Percentiles rank a stretch among this genome's conserved stretches.
phyloP scores from a whole-genome alignment of 2,113 vertebrate species.

The Mesocricetus auratus region DNA sequence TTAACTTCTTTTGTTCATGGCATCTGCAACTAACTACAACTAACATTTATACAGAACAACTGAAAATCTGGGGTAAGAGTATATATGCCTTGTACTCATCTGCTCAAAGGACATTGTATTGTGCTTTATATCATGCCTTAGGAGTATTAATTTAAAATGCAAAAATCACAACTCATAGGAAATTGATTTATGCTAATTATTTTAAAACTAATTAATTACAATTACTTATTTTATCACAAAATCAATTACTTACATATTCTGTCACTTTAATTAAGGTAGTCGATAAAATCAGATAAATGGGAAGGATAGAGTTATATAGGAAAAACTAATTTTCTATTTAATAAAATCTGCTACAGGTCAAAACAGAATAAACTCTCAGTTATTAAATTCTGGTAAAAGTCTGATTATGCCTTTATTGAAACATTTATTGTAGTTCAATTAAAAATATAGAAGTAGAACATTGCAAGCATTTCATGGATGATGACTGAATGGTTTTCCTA shows the following conservation, averaged over 20 bases:
- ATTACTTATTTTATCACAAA: slow-evolving; percentile 87
- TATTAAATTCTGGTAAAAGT: slow-evolving; percentile 79
- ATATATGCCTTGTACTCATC: not conserved
- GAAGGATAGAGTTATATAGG: slow-evolving; percentile 74
- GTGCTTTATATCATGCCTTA: slow-evolving; percentile 60
- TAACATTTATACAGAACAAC: not conserved
- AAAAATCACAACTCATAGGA: slow-evolving; percentile 67
- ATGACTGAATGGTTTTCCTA: not conserved
- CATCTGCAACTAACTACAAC: slow-evolving; percentile 16
- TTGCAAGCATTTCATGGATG: not conserved
- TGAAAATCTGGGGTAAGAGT: not conserved
- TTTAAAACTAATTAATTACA: slow-evolving; percentile 82
- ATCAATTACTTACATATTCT: slow-evolving; percentile 84
- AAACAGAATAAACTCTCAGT: slow-evolving; percentile 65
- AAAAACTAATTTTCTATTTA: slow-evolving; percentile 78
- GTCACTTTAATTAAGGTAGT: slow-evolving; percentile 84
- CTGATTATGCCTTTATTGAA: slow-evolving; percentile 28
- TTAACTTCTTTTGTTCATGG: not conserved
- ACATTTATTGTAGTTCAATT: slow-evolving; percentile 38
- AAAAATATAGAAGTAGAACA: slow-evolving; percentile 39
- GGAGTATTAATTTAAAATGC: slow-evolving; percentile 67
- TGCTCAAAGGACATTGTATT: not conserved
- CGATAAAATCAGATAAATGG: slow-evolving; percentile 83
- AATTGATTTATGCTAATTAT: slow-evolving; percentile 79
- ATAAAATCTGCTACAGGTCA: slow-evolving; percentile 67